phyloP scores from a whole-genome alignment of 2,888 invertebrate genomes.

The Eupithecia subumbrata region DNA sequence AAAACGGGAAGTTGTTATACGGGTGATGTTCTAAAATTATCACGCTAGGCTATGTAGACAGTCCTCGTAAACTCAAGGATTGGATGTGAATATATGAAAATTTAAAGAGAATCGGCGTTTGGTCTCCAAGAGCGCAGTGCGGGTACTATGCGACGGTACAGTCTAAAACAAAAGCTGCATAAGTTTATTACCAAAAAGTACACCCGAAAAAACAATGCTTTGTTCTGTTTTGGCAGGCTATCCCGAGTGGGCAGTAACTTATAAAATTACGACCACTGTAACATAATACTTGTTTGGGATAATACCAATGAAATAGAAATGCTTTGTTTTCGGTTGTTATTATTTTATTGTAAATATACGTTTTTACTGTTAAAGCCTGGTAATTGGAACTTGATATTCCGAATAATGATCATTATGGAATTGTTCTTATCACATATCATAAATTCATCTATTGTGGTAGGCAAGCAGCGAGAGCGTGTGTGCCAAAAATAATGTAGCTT shows the following conservation, averaged over 20 bases:
- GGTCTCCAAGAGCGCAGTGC: conserved; percentile 35
- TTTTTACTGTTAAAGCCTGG: not conserved
- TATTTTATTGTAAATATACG: not conserved
- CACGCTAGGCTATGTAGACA: conserved; percentile 38
- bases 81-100: conserved; percentile 46
- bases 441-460: not conserved
- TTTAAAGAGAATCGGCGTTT: conserved; percentile 36
- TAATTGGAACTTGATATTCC: not conserved
- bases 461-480: not conserved
- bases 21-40: conserved; percentile 38
- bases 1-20: conserved; percentile 6
- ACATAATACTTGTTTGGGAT: not conserved
- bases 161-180: conserved; percentile 4
- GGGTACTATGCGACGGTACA: conserved; percentile 34
- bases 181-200: not conserved
- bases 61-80: conserved; percentile 34
- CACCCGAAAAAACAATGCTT: not conserved
- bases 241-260: conserved; percentile 6
- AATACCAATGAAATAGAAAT: not conserved
- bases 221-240: not conserved
- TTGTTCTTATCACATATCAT: not conserved
- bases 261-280: not conserved
- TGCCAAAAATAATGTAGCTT: not conserved
- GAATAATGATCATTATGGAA: not conserved
- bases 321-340: not conserved